Base-by-base conservation (phyloP, 2,113 vertebrate species). In the Oreochromis tanganicae region DNA sequence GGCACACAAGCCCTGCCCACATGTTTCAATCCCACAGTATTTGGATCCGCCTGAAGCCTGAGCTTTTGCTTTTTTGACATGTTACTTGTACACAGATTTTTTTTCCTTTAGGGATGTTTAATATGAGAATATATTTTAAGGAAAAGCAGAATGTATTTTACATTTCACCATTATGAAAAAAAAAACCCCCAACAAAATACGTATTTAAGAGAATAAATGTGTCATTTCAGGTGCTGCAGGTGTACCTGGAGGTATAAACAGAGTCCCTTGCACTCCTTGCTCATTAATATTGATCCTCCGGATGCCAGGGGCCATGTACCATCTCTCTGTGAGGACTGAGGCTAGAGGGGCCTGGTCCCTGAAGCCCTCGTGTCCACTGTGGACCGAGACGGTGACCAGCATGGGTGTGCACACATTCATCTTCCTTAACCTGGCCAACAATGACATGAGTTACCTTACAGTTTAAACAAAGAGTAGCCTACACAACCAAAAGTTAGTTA, bases 231-330 rank as follows among this genome's bases (percentile, higher is more conserved):
- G 17, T 75, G 52, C 21, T n/a, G 12, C 41, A 75, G 41, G 4
- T 34, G 13, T 92, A 97, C 96, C 97, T 95, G 96, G 83, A 78
- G 96, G 96, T 63, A 97, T 81, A 21, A 97, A 96, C 24, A 97
- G 82, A 4, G 94, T 96, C 83, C 94, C 96, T 81, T 5, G 43
- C 6, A 96, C 85, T 54, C 88, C 92, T 21, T n/a, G 66, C 61
- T 96, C 94, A 1, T 2, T 61, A 46, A 96, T 7, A 1, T 83
- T 48, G 1, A 96, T 50, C 86, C 96, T 94, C 75, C 83, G 78
- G 27, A 97, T 93, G 5, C 96, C 96, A 3, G 96, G 96, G 36
- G 95, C 95, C 82, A 94, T 88, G 93, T 96, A 96, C 95, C 95
- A 97, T 12, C 96, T 91, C 87, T 97, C 97, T 6, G 81, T 87